Evolutionary conservation across 2,888 invertebrate genomes (phyloP), one percentile per base, ranked within the genome.

Genomic region (Drosophila vallismaia): DNA sequence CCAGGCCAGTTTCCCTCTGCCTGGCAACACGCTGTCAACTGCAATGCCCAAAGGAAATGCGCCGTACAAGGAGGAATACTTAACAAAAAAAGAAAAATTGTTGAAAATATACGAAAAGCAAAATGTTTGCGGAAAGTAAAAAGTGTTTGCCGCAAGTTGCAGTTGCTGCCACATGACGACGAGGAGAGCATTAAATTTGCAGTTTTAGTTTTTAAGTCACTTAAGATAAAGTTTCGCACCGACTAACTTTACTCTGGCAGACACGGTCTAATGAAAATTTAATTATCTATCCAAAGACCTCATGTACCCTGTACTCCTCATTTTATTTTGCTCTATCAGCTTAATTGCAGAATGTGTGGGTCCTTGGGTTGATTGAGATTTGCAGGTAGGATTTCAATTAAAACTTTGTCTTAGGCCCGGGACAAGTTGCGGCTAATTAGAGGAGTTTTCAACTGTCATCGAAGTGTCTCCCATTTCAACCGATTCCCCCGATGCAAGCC

Each of bases 1-100:
- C 28, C 19, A 19, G 9, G 12, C 45, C 45, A 29, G 28, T 45
- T 46, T 48, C 40, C 50, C 56, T 49, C 26, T 56, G 63, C 70
- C 44, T 74, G 69, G 79, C 74, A 79, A 67, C 72, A 69, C 64
- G 75, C 87, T 88, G 85, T 85, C 87, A 85, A 84, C 87, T 86
- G 82, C 88, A 83, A 86, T 83, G 78, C 86, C 88, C 86, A 77
- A 73, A 80, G 88, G 86, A 84, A 83, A 79, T 83, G 77, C 86
- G 88, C 73, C 73, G 74, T 85, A 85, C 72, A 67, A 69, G 66
- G 67, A 63, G 64, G 49, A 38, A 59, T 33, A 14, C 14, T 31
- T 4, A 5, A 56, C 19, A 45, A 45, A 54, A 50, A 36, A 10
- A 12, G 6, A 38, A 14, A 28, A 50, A n/a, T 28, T n/a, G 31